Percentiles rank a stretch among this genome's conserved stretches.
These are phyloP conservation scores for Cephus pygmeus DNA, from an alignment of 2,888 invertebrate species.

Conservation along the genomic window DNA sequence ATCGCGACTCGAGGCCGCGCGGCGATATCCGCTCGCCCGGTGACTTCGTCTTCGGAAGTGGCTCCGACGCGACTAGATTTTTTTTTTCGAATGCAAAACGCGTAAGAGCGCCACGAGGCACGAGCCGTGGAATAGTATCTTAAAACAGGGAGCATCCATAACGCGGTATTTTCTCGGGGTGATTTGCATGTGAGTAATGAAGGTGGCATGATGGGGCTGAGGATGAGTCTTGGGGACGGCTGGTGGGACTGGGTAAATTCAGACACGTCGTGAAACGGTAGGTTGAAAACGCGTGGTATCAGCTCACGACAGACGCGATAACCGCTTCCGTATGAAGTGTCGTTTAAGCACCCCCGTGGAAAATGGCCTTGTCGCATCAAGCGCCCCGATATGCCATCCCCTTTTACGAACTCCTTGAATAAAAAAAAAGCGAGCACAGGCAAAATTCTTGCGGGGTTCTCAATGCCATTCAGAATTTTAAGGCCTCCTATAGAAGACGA, in stretches of 20 bases:
- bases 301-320: conserved; percentile 50
- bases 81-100: not conserved
- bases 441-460: not conserved
- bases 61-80: not conserved
- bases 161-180: conserved; percentile 13
- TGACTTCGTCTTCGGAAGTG: not conserved
- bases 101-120: not conserved
- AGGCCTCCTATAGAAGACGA: not conserved
- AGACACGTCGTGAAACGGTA: conserved; percentile 14
- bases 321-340: conserved; percentile 49
- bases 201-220: conserved; percentile 32
- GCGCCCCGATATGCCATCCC: not conserved
- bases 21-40: not conserved
- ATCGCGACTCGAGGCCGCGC: not conserved
- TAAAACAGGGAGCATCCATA: conserved; percentile 16
- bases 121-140: conserved; percentile 17
- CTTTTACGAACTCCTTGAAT: conserved; percentile 1
- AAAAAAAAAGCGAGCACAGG: not conserved
- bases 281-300: conserved; percentile 33
- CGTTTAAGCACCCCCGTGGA: conserved; percentile 34
- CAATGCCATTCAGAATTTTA: not conserved
- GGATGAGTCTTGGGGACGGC: conserved; percentile 29
- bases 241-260: conserved; percentile 12
- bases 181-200: conserved; percentile 49
- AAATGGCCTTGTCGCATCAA: not conserved